phyloP scores from a whole-genome alignment of 1,140 invertebrate genomes.

The Atta colombica region DNA sequence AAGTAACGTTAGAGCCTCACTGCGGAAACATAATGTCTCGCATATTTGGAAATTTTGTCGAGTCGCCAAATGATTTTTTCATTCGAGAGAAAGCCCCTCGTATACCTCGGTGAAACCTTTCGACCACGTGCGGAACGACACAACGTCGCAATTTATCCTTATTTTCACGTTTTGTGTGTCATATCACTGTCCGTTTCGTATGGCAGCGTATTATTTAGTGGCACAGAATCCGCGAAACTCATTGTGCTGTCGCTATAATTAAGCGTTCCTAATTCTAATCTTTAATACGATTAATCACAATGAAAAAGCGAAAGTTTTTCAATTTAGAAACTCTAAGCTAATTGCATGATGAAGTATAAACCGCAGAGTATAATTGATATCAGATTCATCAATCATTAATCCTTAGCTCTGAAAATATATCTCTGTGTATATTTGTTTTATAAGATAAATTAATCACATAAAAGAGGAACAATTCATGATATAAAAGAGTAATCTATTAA shows the following conservation, averaged over 20 bases:
- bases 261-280: too few relatives aligned
- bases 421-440: background rate
- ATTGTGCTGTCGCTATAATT: background rate
- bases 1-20: background rate
- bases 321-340: background rate
- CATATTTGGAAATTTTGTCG: slow-evolving; percentile 64
- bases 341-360: background rate
- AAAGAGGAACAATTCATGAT: background rate
- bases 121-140: slow-evolving; percentile 39
- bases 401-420: background rate
- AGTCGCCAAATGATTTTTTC: slow-evolving; percentile 48
- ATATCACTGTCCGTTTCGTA: slow-evolving; percentile 62
- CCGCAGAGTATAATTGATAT: background rate
- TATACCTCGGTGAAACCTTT: slow-evolving; percentile 45
- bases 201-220: slow-evolving; percentile 47
- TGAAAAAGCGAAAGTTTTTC: slow-evolving; percentile 12
- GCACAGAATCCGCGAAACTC: slow-evolving; percentile 14
- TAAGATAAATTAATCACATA: background rate
- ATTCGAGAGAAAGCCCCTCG: slow-evolving; percentile 64
- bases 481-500: background rate
- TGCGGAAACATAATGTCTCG: background rate
- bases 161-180: slow-evolving; percentile 62
- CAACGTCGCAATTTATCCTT: slow-evolving; percentile 58
- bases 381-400: background rate
- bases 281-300: background rate